These are phyloP conservation scores for Momotus momota DNA, from an alignment of 2,797 vertebrate genomes.

Conservation along the genomic window DNA sequence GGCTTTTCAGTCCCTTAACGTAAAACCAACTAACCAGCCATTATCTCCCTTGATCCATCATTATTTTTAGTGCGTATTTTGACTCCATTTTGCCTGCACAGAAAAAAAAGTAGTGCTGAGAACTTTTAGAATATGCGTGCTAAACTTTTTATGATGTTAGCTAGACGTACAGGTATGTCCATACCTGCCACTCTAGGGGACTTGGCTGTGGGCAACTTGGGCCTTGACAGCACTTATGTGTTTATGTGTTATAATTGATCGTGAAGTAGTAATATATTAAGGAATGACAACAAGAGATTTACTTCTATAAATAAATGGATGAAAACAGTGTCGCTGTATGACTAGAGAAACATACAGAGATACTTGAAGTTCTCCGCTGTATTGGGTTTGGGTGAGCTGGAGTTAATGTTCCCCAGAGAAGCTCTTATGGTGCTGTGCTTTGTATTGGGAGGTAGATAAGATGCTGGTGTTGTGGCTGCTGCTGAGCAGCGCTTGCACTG, in stretches of 20 bases:
- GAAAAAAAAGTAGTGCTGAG: background rate
- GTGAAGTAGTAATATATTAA: constrained; percentile 29
- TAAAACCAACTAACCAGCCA: background rate
- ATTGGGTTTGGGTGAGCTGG: no score
- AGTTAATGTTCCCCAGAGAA: no score
- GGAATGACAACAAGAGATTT: constrained; percentile 46
- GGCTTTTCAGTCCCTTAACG: background rate
- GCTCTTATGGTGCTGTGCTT: no score
- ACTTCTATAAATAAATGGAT: background rate
- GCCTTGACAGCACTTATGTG: background rate
- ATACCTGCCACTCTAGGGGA: background rate
- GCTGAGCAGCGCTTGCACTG: no score
- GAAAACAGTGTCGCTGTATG: background rate
- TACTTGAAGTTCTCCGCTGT: background rate
- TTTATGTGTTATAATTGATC: constrained; percentile 38
- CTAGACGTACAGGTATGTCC: background rate
- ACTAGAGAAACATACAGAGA: background rate
- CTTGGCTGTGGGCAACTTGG: background rate
- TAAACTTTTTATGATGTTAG: background rate
- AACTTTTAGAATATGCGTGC: background rate
- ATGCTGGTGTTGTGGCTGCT: no score
- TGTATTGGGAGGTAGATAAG: no score
- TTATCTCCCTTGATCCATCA: background rate
- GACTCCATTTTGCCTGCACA: background rate
- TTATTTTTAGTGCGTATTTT: background rate